A percentile compares a stretch with the other conserved stretches of the same genome.
Evolutionary conservation across 30 jellyfish, hydroid and myxozoan genomes (phyloP).

Genomic region (Turritopsis dohrnii): DNA sequence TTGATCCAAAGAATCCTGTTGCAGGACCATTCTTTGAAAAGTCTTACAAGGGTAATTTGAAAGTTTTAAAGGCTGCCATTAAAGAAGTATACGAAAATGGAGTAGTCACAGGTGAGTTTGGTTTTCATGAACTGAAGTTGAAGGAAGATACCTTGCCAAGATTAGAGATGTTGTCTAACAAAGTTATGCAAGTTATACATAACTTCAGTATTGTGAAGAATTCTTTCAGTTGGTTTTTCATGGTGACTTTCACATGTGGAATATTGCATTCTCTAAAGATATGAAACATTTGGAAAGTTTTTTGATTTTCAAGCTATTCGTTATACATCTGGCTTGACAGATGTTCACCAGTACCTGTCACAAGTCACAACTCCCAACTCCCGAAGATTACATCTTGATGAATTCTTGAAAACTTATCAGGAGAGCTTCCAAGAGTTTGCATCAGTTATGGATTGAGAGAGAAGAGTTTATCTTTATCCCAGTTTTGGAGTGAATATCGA

Average conservation of each 20-base stretch:
- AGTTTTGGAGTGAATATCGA: not conserved
- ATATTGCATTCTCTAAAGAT: slow-evolving; percentile 13
- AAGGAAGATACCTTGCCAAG: not conserved
- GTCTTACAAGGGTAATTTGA: not conserved
- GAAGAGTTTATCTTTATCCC: not conserved
- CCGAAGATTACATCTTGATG: not conserved
- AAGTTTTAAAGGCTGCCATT: not conserved
- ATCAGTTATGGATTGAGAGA: not conserved
- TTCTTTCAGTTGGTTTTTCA: not conserved
- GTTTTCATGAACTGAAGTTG: not conserved
- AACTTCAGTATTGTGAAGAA: not conserved
- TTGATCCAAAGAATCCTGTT: not conserved
- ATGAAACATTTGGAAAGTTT: not conserved
- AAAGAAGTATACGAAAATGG: not conserved
- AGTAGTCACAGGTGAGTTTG: not conserved
- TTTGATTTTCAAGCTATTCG: slow-evolving; percentile 20
- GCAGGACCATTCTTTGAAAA: not conserved
- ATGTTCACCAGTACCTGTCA: slow-evolving; percentile 17
- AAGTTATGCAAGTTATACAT: not conserved
- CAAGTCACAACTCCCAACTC: slow-evolving; percentile 11
- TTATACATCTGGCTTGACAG: not conserved
- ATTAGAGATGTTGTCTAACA: not conserved
- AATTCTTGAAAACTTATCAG: slow-evolving; percentile 1
- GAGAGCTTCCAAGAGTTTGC: not conserved
- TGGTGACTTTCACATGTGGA: slow-evolving; percentile 29